Percentiles rank a stretch among this genome's conserved stretches.
These are phyloP conservation scores for Allygus modestus DNA, from an alignment of 2,888 invertebrate species.

Conservation along the genomic window DNA sequence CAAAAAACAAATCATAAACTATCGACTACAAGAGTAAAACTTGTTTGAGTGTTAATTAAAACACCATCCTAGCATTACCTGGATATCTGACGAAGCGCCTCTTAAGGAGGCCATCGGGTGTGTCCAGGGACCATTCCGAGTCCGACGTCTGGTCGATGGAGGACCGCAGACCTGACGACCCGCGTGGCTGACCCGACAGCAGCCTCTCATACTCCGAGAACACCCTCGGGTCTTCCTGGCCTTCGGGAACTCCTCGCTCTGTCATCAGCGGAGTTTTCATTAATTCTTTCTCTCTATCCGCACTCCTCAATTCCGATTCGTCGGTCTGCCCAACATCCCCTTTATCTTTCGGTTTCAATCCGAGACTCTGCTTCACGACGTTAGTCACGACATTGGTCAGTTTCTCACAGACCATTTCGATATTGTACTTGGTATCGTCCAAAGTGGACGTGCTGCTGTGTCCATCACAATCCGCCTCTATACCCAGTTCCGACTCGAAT, in stretches of 20 bases:
- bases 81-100: constrained; percentile 6
- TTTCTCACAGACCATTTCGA: constrained; percentile 61
- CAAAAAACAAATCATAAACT: too few species aligned
- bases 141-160: constrained; percentile 61
- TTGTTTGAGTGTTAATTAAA: too few species aligned
- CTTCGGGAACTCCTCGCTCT: constrained; percentile 63
- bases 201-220: constrained; percentile 48
- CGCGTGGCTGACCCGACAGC: constrained; percentile 38
- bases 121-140: constrained; percentile 63
- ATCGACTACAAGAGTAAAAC: too few species aligned
- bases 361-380: constrained; percentile 61
- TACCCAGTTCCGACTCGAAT: constrained; percentile 55
- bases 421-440: constrained; percentile 56
- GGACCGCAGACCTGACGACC: background rate
- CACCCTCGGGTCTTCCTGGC: constrained; percentile 60
- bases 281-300: background rate
- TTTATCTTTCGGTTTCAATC: constrained; percentile 37
- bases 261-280: constrained; percentile 11
- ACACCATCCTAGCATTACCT: too few species aligned
- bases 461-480: constrained; percentile 61
- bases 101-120: constrained; percentile 11
- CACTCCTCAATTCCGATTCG: background rate
- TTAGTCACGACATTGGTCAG: constrained; percentile 58
- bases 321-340: background rate
- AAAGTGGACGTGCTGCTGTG: constrained; percentile 57